phyloP scores from a whole-genome alignment of 2,113 vertebrate species.

The Hymenochirus boettgeri region DNA sequence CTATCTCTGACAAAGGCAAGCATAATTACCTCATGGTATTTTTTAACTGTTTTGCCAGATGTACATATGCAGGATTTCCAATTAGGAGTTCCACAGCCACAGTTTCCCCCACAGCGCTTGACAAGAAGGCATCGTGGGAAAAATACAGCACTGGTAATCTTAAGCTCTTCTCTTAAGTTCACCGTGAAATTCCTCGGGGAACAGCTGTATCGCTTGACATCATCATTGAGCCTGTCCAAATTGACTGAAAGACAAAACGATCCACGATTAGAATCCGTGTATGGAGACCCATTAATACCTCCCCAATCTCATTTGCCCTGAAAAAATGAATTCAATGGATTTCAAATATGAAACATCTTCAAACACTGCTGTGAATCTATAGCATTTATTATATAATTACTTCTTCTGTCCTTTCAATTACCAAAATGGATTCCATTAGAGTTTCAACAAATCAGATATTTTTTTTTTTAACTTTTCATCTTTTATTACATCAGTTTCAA shows the following conservation, averaged over 20 bases:
- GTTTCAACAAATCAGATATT: no score
- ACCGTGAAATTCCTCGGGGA: constrained; percentile 91
- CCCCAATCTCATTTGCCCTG: no score
- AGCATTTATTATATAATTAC: no score
- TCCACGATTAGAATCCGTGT: neutral
- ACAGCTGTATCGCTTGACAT: constrained; percentile 92
- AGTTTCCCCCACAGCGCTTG: constrained; percentile 91
- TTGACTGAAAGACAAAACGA: constrained; percentile 71
- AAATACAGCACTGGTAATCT: constrained; percentile 78
- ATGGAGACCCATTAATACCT: no score
- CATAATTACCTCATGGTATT: constrained; percentile 92
- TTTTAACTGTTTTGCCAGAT: constrained; percentile 76
- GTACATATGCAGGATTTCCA: constrained; percentile 85
- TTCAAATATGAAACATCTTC: no score
- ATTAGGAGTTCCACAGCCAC: constrained; percentile 77
- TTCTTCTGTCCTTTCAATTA: no score
- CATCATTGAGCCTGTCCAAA: constrained; percentile 86
- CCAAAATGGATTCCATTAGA: no score
- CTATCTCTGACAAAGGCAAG: no score
- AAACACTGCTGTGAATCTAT: no score
- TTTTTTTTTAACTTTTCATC: no score
- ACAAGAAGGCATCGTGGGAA: constrained; percentile 93
- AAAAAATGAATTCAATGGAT: no score
- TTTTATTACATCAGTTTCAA: no score
- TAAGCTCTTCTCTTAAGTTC: constrained; percentile 88